phyloP scores from a whole-genome alignment of 1,140 invertebrate species.

The Luehdorfia chinensis region DNA sequence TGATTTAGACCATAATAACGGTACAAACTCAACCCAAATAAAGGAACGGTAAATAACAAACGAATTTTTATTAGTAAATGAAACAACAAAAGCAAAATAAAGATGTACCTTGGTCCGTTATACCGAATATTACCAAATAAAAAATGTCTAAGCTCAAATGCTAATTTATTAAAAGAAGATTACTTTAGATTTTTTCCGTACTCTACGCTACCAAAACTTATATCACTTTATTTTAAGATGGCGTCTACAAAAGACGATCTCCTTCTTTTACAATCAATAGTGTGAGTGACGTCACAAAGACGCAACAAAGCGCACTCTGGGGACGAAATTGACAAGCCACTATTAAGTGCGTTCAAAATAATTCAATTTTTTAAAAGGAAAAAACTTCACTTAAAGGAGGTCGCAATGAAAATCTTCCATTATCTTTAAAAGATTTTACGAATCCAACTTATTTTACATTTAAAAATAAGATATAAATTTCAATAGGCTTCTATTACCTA shows the following conservation, averaged over 20 bases:
- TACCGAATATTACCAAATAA: slow-evolving; percentile 48
- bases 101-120: slow-evolving; percentile 71
- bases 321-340: slow-evolving; percentile 26
- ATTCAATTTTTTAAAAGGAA: slow-evolving; percentile 9
- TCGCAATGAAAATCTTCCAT: neutral
- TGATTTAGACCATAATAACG: slow-evolving; percentile 47
- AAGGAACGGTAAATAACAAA: slow-evolving; percentile 71
- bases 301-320: slow-evolving; percentile 55
- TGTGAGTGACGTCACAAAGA: slow-evolving; percentile 77
- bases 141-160: slow-evolving; percentile 61
- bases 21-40: slow-evolving; percentile 53
- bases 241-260: slow-evolving; percentile 76
- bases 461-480: no score
- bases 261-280: slow-evolving; percentile 72
- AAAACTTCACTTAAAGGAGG: neutral
- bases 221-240: slow-evolving; percentile 77
- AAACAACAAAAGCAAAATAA: slow-evolving; percentile 64
- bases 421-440: neutral
- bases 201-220: slow-evolving; percentile 74
- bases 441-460: no score
- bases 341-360: slow-evolving; percentile 29
- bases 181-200: slow-evolving; percentile 72
- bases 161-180: slow-evolving; percentile 57
- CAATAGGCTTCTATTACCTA: no score
- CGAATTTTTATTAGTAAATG: slow-evolving; percentile 49